Conservation (phyloP, 2,888 invertebrate genomes). For the Pseudolycoriella hygida region DNA sequence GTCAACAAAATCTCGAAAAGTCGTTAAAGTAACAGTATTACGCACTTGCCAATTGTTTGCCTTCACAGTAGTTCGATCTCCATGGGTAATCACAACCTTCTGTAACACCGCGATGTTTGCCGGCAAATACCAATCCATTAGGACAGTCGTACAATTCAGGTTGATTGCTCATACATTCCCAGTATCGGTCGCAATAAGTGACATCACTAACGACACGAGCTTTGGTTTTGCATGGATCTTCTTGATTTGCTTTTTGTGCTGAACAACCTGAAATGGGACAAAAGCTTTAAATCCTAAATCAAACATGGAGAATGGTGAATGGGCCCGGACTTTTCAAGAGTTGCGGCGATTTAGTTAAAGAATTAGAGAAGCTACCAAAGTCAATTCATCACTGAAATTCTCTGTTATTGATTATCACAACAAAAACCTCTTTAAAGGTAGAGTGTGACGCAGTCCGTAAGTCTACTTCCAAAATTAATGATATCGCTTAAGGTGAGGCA, state of each 20-base stretch:
- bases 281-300: background rate
- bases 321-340: no score
- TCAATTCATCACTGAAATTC: no score
- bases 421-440: no score
- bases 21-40: slow-evolving; percentile 12
- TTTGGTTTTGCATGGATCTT: slow-evolving; percentile 72
- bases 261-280: slow-evolving; percentile 3
- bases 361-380: no score
- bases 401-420: no score
- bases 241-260: slow-evolving; percentile 24
- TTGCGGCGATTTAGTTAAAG: no score
- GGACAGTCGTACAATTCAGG: slow-evolving; percentile 77
- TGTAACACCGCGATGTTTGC: slow-evolving; percentile 71
- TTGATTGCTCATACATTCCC: slow-evolving; percentile 74
- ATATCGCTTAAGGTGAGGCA: no score
- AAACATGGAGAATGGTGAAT: no score
- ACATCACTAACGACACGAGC: slow-evolving; percentile 56
- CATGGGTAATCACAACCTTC: slow-evolving; percentile 83
- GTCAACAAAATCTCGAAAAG: no score
- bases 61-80: slow-evolving; percentile 74
- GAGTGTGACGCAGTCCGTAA: no score
- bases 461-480: no score
- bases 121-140: slow-evolving; percentile 77
- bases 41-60: slow-evolving; percentile 58
- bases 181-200: slow-evolving; percentile 59